Base-by-base conservation (phyloP, 2,888 invertebrate genomes). In the Caenorhabditis japonica region DNA sequence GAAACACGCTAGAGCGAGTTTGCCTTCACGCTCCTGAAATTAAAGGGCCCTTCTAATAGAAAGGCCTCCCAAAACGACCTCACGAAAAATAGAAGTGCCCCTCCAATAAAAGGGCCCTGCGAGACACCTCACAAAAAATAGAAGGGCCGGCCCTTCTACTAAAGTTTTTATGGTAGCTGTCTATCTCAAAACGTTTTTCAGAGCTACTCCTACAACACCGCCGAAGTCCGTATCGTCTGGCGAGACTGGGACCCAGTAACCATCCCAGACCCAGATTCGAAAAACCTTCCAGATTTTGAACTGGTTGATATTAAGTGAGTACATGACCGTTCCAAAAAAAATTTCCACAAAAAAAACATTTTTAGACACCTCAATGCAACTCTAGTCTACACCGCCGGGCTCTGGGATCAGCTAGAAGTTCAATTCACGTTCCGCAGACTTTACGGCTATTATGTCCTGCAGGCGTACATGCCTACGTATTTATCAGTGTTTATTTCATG, bases 391-490 rank as follows among this genome's bases (percentile, higher is more conserved):
- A 87, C 87, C 2, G 87, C 87, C 1, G 87, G 87, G 1, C 43
- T 82, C 7, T 87, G 87, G 87, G 87, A 87, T 61, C 88, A 87
- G 51, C 62, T 88, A 8, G 83, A 85, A 69, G 88, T 86, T 2
- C 75, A 80, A 12, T 87, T 87, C 71, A 70, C 72, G 1, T 87
- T 88, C 74, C 55, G 85, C 27, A 77, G 87, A 19, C 72, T 88
- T 2, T 87, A 88, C 60, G 87, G 87, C 15, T 87, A 82, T 74
- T 87, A 88, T 66, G 82, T 87, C 7, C 76, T 87, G 5, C 87
- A 87, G 84, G 87, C 87, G 7, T 87, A 86, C 47, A 82, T 87
- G 83, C 87, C 87, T 13, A 88, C 87, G 12, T 87, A 86, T 62
- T 62, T 86, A 4, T 84, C 86, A 3, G 87, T 87, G 12, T 87